These are phyloP conservation scores for Trichonephila clavata DNA, from an alignment of 1,140 invertebrate genomes.

Conservation along the genomic window DNA sequence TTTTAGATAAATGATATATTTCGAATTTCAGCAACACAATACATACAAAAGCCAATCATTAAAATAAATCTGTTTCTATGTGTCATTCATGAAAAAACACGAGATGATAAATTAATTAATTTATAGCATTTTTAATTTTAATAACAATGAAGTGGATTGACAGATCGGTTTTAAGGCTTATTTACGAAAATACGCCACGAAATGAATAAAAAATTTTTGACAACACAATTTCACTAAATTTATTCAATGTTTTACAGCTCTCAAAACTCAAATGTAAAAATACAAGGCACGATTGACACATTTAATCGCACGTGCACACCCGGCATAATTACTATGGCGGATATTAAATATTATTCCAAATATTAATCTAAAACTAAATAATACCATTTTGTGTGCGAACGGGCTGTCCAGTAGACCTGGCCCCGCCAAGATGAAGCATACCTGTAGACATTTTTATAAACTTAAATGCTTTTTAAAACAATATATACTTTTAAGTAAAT, in stretches of 20 bases:
- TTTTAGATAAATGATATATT: too few species aligned
- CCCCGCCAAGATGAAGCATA: conserved; percentile 86
- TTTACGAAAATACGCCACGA: too few species aligned
- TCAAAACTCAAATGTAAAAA: neutral
- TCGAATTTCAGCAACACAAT: too few species aligned
- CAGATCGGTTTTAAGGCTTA: too few species aligned
- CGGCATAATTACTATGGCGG: neutral
- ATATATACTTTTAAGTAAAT: neutral
- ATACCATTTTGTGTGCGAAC: conserved; percentile 98
- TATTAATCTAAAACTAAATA: conserved; percentile 12
- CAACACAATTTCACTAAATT: neutral
- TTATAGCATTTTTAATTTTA: too few species aligned
- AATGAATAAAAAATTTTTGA: too few species aligned
- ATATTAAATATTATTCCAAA: neutral
- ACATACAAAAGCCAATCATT: too few species aligned
- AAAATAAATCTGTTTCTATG: too few species aligned
- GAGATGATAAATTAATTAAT: too few species aligned
- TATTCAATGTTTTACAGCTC: neutral
- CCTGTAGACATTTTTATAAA: conserved; percentile 70
- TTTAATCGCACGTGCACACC: conserved; percentile 27
- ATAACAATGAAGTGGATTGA: too few species aligned
- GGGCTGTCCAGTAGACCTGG: conserved; percentile 92
- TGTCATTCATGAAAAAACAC: too few species aligned
- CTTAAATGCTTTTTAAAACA: neutral
- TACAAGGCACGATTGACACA: neutral